Conservation (phyloP, 2,797 vertebrate genomes). For the Triplophysa yarkandensis region DNA sequence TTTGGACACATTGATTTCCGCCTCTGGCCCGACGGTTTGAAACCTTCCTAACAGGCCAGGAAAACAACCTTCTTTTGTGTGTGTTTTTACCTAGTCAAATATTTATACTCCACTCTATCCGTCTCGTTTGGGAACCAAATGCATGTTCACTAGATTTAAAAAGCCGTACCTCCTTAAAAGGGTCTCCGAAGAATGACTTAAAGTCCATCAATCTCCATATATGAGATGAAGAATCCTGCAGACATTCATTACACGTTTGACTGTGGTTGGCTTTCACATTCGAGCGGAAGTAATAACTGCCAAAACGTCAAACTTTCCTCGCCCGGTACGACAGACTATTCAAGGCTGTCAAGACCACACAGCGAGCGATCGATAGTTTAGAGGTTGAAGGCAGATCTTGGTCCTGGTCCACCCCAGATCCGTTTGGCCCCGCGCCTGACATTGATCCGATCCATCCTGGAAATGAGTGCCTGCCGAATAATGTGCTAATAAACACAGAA, state of each 20-base stretch:
- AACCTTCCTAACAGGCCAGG: background rate
- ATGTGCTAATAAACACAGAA: slow-evolving; percentile 29
- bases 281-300: slow-evolving; percentile 51
- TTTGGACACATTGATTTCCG: slow-evolving; percentile 1
- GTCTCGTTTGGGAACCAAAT: background rate
- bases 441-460: slow-evolving; percentile 48
- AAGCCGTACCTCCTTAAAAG: slow-evolving; percentile 22
- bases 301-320: slow-evolving; percentile 54
- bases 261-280: slow-evolving; percentile 35
- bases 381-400: slow-evolving; percentile 49
- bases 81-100: slow-evolving; percentile 43
- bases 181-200: slow-evolving; percentile 29
- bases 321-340: slow-evolving; percentile 53
- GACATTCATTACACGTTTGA: slow-evolving; percentile 52
- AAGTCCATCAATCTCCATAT: slow-evolving; percentile 28
- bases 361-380: slow-evolving; percentile 51
- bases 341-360: slow-evolving; percentile 16
- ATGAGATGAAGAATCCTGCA: slow-evolving; percentile 38
- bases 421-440: slow-evolving; percentile 36
- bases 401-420: slow-evolving; percentile 20
- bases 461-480: slow-evolving; percentile 23
- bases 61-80: slow-evolving; percentile 19
- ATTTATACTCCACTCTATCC: slow-evolving; percentile 19
- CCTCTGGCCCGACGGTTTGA: background rate
- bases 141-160: slow-evolving; percentile 21